phyloP scores from a whole-genome alignment of 2,888 invertebrate genomes.

The Ectemnius continuus region DNA sequence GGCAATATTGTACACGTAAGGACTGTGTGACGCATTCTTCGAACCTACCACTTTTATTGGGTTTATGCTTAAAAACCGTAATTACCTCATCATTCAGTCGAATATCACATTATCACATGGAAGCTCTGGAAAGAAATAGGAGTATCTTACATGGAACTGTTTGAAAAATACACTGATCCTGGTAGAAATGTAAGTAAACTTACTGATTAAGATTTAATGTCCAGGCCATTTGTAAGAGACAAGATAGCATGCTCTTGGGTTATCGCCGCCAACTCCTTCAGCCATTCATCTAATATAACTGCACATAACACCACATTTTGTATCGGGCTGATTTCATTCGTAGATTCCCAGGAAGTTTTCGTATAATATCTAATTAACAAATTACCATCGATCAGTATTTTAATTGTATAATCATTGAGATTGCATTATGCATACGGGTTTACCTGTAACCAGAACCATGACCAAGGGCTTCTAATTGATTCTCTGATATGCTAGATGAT shows the following conservation, averaged over 20 bases:
- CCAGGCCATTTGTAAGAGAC: slow-evolving; percentile 77
- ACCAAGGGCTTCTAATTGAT: slow-evolving; percentile 65
- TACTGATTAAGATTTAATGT: slow-evolving; percentile 53
- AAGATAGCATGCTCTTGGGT: slow-evolving; percentile 94
- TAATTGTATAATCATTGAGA: neutral
- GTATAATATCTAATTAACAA: slow-evolving; percentile 59
- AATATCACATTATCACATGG: too few species aligned
- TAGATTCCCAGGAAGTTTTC: slow-evolving; percentile 70
- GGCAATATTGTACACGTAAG: too few species aligned
- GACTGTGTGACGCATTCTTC: too few species aligned
- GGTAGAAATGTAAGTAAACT: neutral
- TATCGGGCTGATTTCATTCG: slow-evolving; percentile 74
- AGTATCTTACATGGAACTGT: too few species aligned
- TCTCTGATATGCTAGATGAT: slow-evolving; percentile 66
- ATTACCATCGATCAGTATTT: neutral
- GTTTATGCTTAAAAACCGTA: too few species aligned
- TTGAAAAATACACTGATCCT: too few species aligned
- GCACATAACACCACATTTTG: slow-evolving; percentile 88
- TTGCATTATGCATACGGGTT: slow-evolving; percentile 10
- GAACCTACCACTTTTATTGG: too few species aligned
- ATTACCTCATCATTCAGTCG: too few species aligned
- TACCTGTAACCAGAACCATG: slow-evolving; percentile 67
- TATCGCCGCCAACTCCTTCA: slow-evolving; percentile 95
- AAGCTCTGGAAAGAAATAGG: too few species aligned
- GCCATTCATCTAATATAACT: slow-evolving; percentile 95